phyloP scores from a whole-genome alignment of 2,888 invertebrate species.

The Himalopsyche kuldschensis region DNA sequence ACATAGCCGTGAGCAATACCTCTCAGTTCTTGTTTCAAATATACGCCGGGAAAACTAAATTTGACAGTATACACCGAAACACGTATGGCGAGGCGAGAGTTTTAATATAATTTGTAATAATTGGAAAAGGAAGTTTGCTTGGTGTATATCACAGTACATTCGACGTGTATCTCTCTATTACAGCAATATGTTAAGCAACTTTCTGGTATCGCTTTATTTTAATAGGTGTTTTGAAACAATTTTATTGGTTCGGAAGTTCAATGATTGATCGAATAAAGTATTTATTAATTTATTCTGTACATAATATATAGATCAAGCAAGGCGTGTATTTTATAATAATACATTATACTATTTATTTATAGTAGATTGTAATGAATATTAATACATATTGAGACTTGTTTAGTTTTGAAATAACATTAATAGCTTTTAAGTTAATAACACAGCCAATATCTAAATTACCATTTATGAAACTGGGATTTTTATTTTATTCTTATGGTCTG shows the following conservation, averaged over 20 bases:
- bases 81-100: slow-evolving; percentile 6
- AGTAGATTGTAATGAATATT: too few species aligned
- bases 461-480: too few species aligned
- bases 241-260: background rate
- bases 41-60: background rate
- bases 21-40: slow-evolving; percentile 10
- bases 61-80: background rate
- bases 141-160: background rate
- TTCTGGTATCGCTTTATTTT: background rate
- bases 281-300: background rate
- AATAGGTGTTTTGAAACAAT: background rate
- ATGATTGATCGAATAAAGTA: background rate
- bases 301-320: too few species aligned
- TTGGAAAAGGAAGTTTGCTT: slow-evolving; percentile 15
- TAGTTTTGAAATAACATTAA: too few species aligned
- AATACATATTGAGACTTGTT: too few species aligned
- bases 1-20: slow-evolving; percentile 15
- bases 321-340: too few species aligned
- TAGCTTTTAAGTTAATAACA: too few species aligned
- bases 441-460: too few species aligned
- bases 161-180: background rate
- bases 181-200: background rate
- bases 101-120: slow-evolving; percentile 29
- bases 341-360: too few species aligned
- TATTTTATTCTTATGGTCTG: too few species aligned